These are phyloP conservation scores for Neuroterus valhalla DNA, from an alignment of 1,140 invertebrate genomes.

Conservation along the genomic window DNA sequence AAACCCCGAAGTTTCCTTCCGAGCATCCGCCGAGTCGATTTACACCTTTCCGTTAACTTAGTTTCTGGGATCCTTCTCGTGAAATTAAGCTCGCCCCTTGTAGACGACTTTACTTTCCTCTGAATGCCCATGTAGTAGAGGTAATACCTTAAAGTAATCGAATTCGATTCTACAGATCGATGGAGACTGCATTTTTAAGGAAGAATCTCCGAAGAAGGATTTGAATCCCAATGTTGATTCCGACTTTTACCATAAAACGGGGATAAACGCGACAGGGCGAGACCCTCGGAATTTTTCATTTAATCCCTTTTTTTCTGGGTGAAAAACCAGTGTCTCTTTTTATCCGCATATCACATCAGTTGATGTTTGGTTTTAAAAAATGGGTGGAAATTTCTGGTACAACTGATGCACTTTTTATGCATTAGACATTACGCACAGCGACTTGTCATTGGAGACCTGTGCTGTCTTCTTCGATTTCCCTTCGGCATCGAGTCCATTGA, in stretches of 20 bases:
- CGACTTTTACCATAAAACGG: neutral
- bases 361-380: neutral
- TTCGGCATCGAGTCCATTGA: slow-evolving; percentile 22
- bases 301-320: neutral
- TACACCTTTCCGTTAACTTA: slow-evolving; percentile 31
- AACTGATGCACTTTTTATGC: slow-evolving; percentile 8
- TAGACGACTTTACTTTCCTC: slow-evolving; percentile 17
- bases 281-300: neutral
- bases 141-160: neutral
- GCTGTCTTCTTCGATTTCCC: slow-evolving; percentile 28
- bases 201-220: neutral
- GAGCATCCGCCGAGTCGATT: slow-evolving; percentile 23
- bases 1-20: slow-evolving; percentile 14
- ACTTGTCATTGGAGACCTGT: slow-evolving; percentile 26
- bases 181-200: slow-evolving; percentile 6
- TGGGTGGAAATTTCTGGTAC: neutral
- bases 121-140: slow-evolving; percentile 2
- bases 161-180: neutral
- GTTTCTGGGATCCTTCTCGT: slow-evolving; percentile 28
- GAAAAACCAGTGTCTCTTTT: neutral
- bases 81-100: slow-evolving; percentile 27
- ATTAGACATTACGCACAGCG: slow-evolving; percentile 23
- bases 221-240: neutral
- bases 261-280: too few relatives aligned
- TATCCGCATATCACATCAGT: neutral